Evolutionary conservation across 2,888 invertebrate species (phyloP).

Genomic region (Drosophila ochracea): DNA sequence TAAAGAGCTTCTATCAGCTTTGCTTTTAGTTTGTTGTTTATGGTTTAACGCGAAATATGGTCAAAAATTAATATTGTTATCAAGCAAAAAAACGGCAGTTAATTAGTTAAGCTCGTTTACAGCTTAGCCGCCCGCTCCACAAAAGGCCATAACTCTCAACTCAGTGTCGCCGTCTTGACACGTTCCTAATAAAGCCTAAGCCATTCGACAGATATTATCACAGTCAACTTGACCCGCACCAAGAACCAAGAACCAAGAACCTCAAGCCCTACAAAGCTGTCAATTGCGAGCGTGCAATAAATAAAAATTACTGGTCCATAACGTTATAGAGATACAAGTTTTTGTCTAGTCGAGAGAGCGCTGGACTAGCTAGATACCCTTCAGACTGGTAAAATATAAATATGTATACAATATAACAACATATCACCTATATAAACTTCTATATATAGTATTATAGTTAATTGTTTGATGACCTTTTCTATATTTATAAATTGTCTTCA

Average conservation of each 20-base stretch:
- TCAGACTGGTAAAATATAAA: background rate
- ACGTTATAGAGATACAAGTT: conserved; percentile 43
- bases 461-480: background rate
- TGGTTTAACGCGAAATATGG: background rate
- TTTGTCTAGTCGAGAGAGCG: background rate
- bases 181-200: conserved; percentile 48
- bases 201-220: conserved; percentile 57
- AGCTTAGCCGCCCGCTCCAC: conserved; percentile 21
- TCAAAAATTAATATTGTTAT: conserved; percentile 17
- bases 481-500: background rate
- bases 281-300: conserved; percentile 70
- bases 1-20: background rate
- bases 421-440: background rate
- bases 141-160: conserved; percentile 22
- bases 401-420: background rate
- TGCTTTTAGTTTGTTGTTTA: background rate
- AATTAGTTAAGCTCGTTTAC: conserved; percentile 45
- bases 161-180: conserved; percentile 24
- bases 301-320: conserved; percentile 74
- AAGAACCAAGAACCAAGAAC: conserved; percentile 24
- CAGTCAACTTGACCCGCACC: conserved; percentile 33
- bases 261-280: conserved; percentile 58
- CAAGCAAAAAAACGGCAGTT: conserved; percentile 24
- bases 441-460: background rate
- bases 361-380: conserved; percentile 15